These are phyloP conservation scores for Trissolcus japonicus DNA, from an alignment of 2,888 invertebrate species.

Conservation along the genomic window DNA sequence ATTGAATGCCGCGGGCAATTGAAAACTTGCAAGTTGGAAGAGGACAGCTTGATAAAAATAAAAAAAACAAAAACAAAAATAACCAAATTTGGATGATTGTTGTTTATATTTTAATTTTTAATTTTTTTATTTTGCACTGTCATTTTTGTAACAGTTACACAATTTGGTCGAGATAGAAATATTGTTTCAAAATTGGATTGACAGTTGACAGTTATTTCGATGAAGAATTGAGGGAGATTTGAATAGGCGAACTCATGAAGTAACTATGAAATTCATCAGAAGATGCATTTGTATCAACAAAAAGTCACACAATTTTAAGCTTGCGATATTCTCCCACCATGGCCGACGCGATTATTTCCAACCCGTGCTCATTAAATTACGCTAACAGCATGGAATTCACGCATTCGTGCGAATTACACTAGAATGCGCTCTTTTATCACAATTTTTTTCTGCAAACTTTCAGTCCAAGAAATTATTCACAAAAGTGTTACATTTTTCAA, in stretches of 20 bases:
- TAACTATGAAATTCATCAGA: background rate
- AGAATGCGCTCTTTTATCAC: background rate
- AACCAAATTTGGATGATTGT: too few species aligned
- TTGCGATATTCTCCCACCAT: background rate
- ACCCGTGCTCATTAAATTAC: constrained; percentile 3
- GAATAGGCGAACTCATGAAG: background rate
- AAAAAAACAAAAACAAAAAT: too few species aligned
- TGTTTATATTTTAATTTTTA: too few species aligned
- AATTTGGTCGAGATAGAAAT: too few species aligned
- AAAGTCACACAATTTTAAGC: background rate
- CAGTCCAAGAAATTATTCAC: too few species aligned
- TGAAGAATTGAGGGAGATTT: background rate
- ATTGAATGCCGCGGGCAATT: constrained; percentile 15
- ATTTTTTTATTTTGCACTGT: too few species aligned
- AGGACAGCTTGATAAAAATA: too few species aligned
- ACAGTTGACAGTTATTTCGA: background rate
- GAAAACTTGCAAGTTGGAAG: too few species aligned
- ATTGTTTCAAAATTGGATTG: too few species aligned
- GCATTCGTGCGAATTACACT: background rate
- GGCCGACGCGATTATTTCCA: background rate
- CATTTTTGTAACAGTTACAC: too few species aligned
- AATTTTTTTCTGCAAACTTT: background rate
- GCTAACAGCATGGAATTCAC: constrained; percentile 3
- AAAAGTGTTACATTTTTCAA: too few species aligned
- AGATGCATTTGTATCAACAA: background rate